A percentile compares a stretch with the other conserved stretches of the same genome.
These are phyloP conservation scores for Priapulus caudatus DNA, from an alignment of 2,888 invertebrate genomes.

Conservation along the genomic window DNA sequence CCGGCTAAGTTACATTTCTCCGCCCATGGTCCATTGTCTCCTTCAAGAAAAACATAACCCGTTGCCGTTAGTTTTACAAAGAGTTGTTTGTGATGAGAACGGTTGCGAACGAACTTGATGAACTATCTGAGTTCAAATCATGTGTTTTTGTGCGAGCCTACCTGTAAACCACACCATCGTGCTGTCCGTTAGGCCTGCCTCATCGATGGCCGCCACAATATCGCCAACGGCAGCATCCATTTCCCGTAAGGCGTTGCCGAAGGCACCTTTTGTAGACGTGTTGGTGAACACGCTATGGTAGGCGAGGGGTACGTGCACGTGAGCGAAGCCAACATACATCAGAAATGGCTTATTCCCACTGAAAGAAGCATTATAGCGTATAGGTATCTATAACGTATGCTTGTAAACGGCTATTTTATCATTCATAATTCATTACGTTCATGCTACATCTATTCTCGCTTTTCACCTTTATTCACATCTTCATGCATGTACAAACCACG, in stretches of 20 bases:
- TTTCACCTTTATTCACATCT: too few relatives aligned
- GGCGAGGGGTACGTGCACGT: slow-evolving; percentile 1
- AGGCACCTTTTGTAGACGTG: not conserved
- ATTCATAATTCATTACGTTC: too few relatives aligned
- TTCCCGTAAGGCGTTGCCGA: not conserved
- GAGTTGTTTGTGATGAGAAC: too few relatives aligned
- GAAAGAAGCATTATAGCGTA: too few relatives aligned
- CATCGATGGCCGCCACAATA: not conserved
- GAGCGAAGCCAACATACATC: not conserved
- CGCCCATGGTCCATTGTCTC: slow-evolving; percentile 1
- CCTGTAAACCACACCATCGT: slow-evolving; percentile 3
- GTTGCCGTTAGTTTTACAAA: too few relatives aligned
- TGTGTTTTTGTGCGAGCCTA: too few relatives aligned
- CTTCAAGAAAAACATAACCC: not conserved
- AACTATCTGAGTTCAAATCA: too few relatives aligned
- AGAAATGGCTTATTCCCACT: not conserved
- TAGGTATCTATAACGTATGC: too few relatives aligned
- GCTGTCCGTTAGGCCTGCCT: not conserved
- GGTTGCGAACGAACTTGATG: too few relatives aligned
- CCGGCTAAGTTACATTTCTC: not conserved
- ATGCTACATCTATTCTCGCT: too few relatives aligned
- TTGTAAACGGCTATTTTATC: too few relatives aligned
- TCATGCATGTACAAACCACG: too few relatives aligned
- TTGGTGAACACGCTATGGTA: not conserved
- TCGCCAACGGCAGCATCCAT: not conserved